A percentile compares a stretch with the other conserved stretches of the same genome.
Conservation (phyloP, 2,888 invertebrate species). For the Emmelina monodactyla region DNA sequence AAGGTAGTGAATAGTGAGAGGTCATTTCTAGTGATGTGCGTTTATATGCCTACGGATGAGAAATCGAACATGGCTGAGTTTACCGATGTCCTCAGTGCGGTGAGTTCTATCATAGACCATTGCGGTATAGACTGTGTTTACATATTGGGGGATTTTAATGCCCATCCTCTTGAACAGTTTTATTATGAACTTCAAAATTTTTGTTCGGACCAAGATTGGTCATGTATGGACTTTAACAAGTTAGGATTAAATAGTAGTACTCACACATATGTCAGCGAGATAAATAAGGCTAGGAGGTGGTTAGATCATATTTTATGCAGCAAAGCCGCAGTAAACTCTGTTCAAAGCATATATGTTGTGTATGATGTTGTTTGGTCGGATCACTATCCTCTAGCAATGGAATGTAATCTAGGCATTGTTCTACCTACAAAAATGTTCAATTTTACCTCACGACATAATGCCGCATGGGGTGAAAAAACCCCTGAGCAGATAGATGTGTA, state of each 20-base stretch:
- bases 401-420: constrained; percentile 7
- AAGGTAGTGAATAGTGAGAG: background rate
- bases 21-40: constrained; percentile 5
- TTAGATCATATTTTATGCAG: constrained; percentile 13
- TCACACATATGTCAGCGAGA: constrained; percentile 12
- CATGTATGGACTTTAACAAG: constrained; percentile 8
- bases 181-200: constrained; percentile 6
- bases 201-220: constrained; percentile 11
- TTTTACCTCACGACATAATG: background rate
- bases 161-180: constrained; percentile 9
- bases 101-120: constrained; percentile 6
- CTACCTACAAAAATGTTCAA: constrained; percentile 1
- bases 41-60: constrained; percentile 11
- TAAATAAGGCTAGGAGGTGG: constrained; percentile 9
- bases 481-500: background rate
- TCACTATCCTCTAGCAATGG: too few relatives aligned
- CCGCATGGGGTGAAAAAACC: constrained; percentile 1
- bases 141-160: constrained; percentile 14
- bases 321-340: constrained; percentile 2
- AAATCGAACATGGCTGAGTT: constrained; percentile 8
- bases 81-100: constrained; percentile 6
- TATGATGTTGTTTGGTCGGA: constrained; percentile 14
- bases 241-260: constrained; percentile 7
- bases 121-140: constrained; percentile 8
- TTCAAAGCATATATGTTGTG: constrained; percentile 3